Evolutionary conservation across 2,797 vertebrate species (phyloP).

Genomic region (Alfaro cultratus): DNA sequence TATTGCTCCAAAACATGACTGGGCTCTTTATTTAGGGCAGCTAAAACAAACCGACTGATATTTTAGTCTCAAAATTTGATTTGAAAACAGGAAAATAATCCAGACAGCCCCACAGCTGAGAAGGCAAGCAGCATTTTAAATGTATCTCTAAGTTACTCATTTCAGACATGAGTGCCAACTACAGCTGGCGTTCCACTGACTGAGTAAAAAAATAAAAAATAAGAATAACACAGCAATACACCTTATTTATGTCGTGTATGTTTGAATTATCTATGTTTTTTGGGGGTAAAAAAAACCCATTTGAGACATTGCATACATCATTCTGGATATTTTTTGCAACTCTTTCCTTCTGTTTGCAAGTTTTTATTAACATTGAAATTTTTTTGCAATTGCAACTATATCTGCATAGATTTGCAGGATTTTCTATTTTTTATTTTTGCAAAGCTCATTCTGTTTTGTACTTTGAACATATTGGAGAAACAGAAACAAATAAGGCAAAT

Average conservation of each 20-base stretch:
- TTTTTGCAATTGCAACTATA: neutral
- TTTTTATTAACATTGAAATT: neutral
- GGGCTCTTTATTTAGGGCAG: neutral
- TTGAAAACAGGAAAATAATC: neutral
- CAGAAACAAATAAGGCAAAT: neutral
- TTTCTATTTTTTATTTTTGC: neutral
- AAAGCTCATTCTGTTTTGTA: neutral
- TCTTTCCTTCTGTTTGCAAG: neutral
- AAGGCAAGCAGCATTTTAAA: neutral
- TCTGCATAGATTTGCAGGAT: neutral
- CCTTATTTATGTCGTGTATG: neutral
- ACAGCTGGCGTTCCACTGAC: neutral
- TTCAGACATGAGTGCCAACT: neutral
- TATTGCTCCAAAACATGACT: neutral
- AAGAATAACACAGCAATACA: neutral
- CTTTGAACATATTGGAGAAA: neutral
- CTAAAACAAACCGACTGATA: neutral
- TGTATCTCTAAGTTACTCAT: neutral
- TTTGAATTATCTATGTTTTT: neutral
- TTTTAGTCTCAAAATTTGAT: neutral
- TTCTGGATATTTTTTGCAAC: neutral
- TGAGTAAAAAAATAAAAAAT: neutral
- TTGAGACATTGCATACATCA: neutral
- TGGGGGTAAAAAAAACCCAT: neutral
- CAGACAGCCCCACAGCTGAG: neutral